These are phyloP conservation scores for Sinella curviseta DNA, from an alignment of 1,140 invertebrate genomes.

Conservation along the genomic window DNA sequence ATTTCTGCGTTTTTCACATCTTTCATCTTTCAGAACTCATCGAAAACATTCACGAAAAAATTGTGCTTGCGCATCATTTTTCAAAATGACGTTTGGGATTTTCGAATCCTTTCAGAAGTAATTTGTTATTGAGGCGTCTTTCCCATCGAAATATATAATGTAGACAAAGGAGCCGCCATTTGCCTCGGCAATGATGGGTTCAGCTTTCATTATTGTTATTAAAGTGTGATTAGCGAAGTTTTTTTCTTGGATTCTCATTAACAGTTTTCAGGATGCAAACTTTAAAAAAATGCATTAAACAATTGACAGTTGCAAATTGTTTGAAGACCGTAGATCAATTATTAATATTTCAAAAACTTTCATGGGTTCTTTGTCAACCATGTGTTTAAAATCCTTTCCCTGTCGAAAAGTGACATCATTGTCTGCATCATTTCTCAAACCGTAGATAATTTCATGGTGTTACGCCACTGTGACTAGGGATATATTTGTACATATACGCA, in stretches of 20 bases:
- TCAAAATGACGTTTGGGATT: constrained; percentile 21
- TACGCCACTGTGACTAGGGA: too few species aligned
- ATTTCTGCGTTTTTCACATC: background rate
- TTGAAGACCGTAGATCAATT: background rate
- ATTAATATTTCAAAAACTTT: too few species aligned
- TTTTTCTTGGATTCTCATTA: background rate
- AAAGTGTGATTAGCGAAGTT: background rate
- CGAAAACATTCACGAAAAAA: background rate
- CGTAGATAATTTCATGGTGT: too few species aligned
- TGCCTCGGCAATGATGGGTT: background rate
- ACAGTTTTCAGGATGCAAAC: background rate
- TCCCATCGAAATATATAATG: background rate
- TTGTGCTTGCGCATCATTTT: background rate
- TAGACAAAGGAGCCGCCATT: constrained; percentile 6
- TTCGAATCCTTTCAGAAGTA: constrained; percentile 5
- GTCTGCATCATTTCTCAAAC: too few species aligned
- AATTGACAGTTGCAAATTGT: constrained; percentile 13
- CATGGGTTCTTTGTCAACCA: too few species aligned
- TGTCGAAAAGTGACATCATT: too few species aligned
- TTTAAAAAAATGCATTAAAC: background rate
- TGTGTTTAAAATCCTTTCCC: background rate
- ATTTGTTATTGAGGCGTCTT: constrained; percentile 3
- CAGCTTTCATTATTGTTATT: background rate
- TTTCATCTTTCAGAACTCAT: background rate
- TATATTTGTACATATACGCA: too few species aligned